Evolutionary conservation across 2,113 vertebrate genomes (phyloP).

Genomic region (Oenanthe oenanthe): DNA sequence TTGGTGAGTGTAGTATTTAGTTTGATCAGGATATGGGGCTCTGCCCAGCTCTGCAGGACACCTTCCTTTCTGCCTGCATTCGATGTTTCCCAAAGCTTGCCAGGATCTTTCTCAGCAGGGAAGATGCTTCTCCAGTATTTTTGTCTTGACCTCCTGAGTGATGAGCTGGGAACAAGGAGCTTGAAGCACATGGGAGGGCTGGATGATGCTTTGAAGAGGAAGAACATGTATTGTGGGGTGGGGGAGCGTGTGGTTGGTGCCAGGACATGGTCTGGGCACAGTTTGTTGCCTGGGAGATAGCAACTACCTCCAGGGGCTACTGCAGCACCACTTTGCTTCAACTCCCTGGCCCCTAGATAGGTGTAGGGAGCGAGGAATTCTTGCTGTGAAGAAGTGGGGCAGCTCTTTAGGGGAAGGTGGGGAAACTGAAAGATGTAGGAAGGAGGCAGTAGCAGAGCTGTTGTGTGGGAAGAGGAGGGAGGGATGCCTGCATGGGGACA

Average conservation of each 20-base stretch:
- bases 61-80: neutral
- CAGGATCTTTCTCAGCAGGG: slow-evolving; percentile 14
- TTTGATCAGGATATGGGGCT: neutral
- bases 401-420: neutral
- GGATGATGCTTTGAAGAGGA: neutral
- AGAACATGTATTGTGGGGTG: neutral
- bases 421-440: neutral
- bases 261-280: neutral
- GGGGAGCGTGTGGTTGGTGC: neutral
- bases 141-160: neutral
- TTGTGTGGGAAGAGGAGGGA: neutral
- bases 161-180: slow-evolving; percentile 28
- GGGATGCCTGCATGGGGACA: neutral
- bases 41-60: neutral
- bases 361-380: accelerated
- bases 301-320: neutral
- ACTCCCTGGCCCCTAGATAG: neutral
- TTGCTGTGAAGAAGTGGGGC: neutral
- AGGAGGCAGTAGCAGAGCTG: neutral
- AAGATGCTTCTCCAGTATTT: neutral
- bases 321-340: neutral
- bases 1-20: neutral
- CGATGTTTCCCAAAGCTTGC: neutral
- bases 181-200: neutral
- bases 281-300: neutral